These are phyloP conservation scores for Notarius lentiginosus DNA, from an alignment of 2,113 vertebrate genomes.

Conservation along the genomic window DNA sequence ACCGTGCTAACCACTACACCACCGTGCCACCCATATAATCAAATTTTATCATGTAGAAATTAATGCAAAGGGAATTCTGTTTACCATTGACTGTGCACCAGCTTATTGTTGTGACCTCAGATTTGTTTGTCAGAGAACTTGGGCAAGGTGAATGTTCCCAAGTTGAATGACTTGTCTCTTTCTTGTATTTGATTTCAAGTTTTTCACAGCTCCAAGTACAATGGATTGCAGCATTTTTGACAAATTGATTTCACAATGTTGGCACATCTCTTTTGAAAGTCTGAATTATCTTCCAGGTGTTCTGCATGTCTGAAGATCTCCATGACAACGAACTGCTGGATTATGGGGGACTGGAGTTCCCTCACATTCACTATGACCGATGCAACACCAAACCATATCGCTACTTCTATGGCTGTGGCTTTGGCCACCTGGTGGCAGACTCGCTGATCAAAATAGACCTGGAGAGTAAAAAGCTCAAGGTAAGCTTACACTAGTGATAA, in stretches of 20 bases:
- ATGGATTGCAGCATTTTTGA: neutral
- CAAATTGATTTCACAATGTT: neutral
- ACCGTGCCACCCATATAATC: too few relatives aligned
- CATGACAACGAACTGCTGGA: slow-evolving; percentile 75
- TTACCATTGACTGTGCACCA: too few relatives aligned
- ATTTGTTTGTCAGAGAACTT: neutral
- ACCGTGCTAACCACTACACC: too few relatives aligned
- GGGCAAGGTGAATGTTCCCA: neutral
- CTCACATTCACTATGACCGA: slow-evolving; percentile 86
- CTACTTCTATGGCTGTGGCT: slow-evolving; percentile 90
- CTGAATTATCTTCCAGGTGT: slow-evolving; percentile 73
- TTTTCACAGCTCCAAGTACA: neutral
- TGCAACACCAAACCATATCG: slow-evolving; percentile 79
- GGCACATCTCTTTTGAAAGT: neutral
- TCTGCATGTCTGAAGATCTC: slow-evolving; percentile 85
- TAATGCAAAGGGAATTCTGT: too few relatives aligned
- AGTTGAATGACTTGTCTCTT: neutral
- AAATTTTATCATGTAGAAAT: too few relatives aligned
- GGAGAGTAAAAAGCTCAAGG: slow-evolving; percentile 83
- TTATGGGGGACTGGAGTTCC: slow-evolving; percentile 88
- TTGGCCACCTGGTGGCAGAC: slow-evolving; percentile 84
- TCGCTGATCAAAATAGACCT: slow-evolving; percentile 89
- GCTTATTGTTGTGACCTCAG: too few relatives aligned
- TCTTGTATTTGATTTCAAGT: neutral
- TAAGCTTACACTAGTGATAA: slow-evolving; percentile 50